phyloP scores from a whole-genome alignment of 2,888 invertebrate genomes.

The Melipona bicolor region DNA sequence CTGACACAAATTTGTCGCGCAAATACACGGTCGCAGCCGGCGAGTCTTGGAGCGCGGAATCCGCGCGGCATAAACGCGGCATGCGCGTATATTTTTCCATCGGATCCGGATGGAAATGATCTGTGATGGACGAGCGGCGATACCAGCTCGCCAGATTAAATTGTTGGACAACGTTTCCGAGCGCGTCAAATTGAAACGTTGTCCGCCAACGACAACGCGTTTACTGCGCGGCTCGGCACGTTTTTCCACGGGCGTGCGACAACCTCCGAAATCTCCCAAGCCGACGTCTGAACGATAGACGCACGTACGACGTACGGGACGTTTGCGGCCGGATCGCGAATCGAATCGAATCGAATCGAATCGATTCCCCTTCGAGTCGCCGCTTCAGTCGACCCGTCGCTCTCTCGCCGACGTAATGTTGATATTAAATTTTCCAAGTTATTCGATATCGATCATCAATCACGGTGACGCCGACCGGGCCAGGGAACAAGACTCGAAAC shows the following conservation, averaged over 20 bases:
- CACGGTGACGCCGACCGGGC: slow-evolving; percentile 34
- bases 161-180: slow-evolving; percentile 19
- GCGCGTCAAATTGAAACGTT: slow-evolving; percentile 20
- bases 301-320: too few species aligned
- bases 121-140: slow-evolving; percentile 54
- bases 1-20: slow-evolving; percentile 43
- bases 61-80: slow-evolving; percentile 46
- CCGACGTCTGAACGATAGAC: slow-evolving; percentile 10
- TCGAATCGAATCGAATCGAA: slow-evolving; percentile 2
- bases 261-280: not conserved
- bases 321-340: slow-evolving; percentile 3
- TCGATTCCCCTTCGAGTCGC: slow-evolving; percentile 27
- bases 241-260: not conserved
- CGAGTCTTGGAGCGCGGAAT: slow-evolving; percentile 39
- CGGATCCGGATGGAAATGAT: slow-evolving; percentile 59
- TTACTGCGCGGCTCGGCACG: too few species aligned
- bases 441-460: slow-evolving; percentile 61
- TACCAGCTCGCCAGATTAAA: slow-evolving; percentile 61
- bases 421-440: slow-evolving; percentile 50
- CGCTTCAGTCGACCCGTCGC: slow-evolving; percentile 14
- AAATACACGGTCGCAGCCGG: slow-evolving; percentile 44
- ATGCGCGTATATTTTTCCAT: slow-evolving; percentile 53
- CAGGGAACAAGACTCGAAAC: slow-evolving; percentile 41
- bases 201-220: not conserved
- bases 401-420: slow-evolving; percentile 30